Evolutionary conservation across 2,113 vertebrate genomes (phyloP).

Genomic region (Bothrops jararaca): DNA sequence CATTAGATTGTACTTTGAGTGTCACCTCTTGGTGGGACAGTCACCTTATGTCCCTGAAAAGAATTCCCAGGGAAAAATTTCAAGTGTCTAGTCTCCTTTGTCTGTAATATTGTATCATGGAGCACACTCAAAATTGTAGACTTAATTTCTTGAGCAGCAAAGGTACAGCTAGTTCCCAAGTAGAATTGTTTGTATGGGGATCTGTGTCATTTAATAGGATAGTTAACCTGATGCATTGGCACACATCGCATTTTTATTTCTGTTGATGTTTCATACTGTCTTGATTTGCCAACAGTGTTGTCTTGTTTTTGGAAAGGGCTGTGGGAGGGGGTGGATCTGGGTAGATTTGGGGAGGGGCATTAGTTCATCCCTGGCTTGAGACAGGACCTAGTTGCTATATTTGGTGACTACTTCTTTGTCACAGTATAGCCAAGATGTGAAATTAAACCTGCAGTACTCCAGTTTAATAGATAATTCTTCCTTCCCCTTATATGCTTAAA

Average conservation of each 20-base stretch:
- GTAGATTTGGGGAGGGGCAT: constrained; percentile 57
- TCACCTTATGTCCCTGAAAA: background rate
- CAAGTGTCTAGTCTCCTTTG: constrained; percentile 29
- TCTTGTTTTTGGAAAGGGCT: constrained; percentile 58
- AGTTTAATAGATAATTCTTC: constrained; percentile 68
- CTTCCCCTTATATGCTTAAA: constrained; percentile 46
- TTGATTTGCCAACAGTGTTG: constrained; percentile 67
- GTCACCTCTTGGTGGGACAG: background rate
- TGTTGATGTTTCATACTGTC: constrained; percentile 62
- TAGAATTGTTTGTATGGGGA: constrained; percentile 3
- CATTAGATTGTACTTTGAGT: background rate
- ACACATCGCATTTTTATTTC: constrained; percentile 43
- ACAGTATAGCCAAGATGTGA: constrained; percentile 73
- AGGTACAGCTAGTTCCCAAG: constrained; percentile 40
- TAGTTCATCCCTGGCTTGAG: constrained; percentile 68
- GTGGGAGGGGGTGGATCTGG: constrained; percentile 33
- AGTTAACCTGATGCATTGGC: constrained; percentile 27
- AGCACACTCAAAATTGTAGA: constrained; percentile 25
- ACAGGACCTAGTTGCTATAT: constrained; percentile 56
- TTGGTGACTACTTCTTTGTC: constrained; percentile 65
- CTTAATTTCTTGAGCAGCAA: background rate
- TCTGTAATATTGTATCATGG: constrained; percentile 34
- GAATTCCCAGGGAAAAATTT: background rate
- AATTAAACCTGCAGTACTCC: constrained; percentile 68
- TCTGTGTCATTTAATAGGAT: background rate